Base-by-base conservation (phyloP, 2,888 invertebrate genomes). In the Argyresthia albistria region DNA sequence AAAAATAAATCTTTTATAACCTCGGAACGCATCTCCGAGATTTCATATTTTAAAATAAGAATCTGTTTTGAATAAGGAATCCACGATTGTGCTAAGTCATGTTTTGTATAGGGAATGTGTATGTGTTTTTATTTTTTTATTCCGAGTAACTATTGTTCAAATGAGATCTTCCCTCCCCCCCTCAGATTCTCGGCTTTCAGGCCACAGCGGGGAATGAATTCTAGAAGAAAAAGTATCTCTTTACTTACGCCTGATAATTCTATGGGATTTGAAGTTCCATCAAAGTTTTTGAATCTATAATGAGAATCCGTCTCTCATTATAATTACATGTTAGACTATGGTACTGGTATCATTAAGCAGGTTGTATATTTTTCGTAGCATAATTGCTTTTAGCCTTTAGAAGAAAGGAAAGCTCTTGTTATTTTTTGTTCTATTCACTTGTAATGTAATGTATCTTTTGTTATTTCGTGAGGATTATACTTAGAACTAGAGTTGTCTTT, bases 41-140 rank as follows among this genome's bases (percentile, higher is more conserved):
- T 80, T 82, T 81, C 79, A 80, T 81, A 83, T 83, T 83, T 80
- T 73, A 76, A 78, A 79, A 78, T 79, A 70, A 77, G 75, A 70
- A 67, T 77, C 70, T 70, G 60, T 74, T 77, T 74, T 76, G 78
- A 76, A 77, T 80, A 73, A 69, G 63, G 64, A 60, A 60, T 58
- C 54, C 63, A 61, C 65, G 69, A 67, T 77, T 73, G 70, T 80
- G 83, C 78, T 67, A 65, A 72, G 76, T 84, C 83, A 84, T 73
- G 75, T 67, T 70, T 64, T 43, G 14, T 49, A 11, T 35, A 35
- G 43, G 43, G 36, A 45, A 9, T 51, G 42, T n/a, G 42, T 50
- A n/a, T 43, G 42, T 50, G 43, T 42, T 42, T n/a, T 50, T 14
- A 25, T 42, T 50, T 50, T 50, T 42, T 50, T 42, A 25, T 39